Base-by-base conservation (phyloP, 2,888 invertebrate species). In the Cryptocheilus praepositus region DNA sequence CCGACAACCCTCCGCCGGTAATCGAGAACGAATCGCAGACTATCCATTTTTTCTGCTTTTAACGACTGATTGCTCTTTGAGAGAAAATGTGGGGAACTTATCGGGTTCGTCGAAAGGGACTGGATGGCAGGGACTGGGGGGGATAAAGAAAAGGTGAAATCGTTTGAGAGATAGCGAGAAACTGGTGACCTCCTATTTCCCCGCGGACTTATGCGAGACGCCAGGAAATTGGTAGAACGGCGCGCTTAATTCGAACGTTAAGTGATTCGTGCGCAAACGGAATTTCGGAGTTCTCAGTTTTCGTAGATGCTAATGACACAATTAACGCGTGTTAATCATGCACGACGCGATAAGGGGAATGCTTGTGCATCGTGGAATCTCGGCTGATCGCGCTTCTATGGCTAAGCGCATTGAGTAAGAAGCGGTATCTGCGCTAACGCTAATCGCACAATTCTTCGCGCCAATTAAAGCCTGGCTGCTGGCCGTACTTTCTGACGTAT, bases 61-160 rank as follows among this genome's bases (percentile, higher is more conserved):
- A 80, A 73, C 76, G 76, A 78, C 71, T 70, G 81, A 77, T 82
- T 75, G 77, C 71, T 58, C 68, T 64, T 66, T 54, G 54, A 64
- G 71, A 67, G 67, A 62, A 64, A 67, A 70, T 36, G 45, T 36
- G 46, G 61, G 51, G 55, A 59, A 53, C 67, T 80, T 77, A 79
- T 78, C 76, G 58, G 25, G 19, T 52, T 22, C 21, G 49, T 22
- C 15, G 22, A 57, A 57, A 57, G 61, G 60, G 45, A 67, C 21
- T 21, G 43, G 43, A 13, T n/a, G n/a, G 15, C 49, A 49, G 16
- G 58, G 18, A 19, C n/a, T 19, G 46, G 53, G 49, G 36, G 19
- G 64, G n/a, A 11, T 21, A 53, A 55, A 54, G 53, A 54, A 65
- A 51, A 49, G 19, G 13, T 22, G 60, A 16, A 55, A 61, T 57